Percentiles rank a stretch among this genome's conserved stretches.
Evolutionary conservation across 2,888 invertebrate species (phyloP).

Genomic region (Eugnorisma glareosa): DNA sequence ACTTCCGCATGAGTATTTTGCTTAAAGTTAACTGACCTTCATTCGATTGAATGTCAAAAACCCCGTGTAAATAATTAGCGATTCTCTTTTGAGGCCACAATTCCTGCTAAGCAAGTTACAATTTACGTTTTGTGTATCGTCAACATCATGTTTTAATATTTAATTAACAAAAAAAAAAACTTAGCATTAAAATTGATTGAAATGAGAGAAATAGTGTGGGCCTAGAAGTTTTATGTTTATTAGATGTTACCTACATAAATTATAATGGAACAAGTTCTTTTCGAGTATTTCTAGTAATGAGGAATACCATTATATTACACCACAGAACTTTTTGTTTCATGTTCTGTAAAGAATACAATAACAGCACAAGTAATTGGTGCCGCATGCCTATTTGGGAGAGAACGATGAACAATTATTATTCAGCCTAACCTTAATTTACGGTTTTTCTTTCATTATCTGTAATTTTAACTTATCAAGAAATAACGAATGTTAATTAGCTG

Average conservation of each 20-base stretch:
- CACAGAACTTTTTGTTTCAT: constrained; percentile 1
- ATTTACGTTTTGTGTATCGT: neutral
- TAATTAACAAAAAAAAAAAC: neutral
- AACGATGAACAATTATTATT: constrained; percentile 8
- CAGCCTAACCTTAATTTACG: constrained; percentile 17
- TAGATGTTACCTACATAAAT: neutral
- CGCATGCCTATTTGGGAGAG: constrained; percentile 21
- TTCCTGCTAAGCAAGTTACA: constrained; percentile 43
- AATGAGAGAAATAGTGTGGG: neutral
- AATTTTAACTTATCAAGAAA: constrained; percentile 30
- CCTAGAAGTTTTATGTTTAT: neutral
- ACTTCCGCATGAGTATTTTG: constrained; percentile 76
- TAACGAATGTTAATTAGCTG: constrained; percentile 34
- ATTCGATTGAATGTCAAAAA: constrained; percentile 70
- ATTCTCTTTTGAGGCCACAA: constrained; percentile 59
- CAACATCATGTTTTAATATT: neutral
- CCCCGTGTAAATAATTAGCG: constrained; percentile 64
- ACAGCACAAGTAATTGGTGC: constrained; percentile 7
- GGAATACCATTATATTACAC: neutral
- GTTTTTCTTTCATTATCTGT: constrained; percentile 16
- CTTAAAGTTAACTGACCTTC: constrained; percentile 81
- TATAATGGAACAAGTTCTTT: neutral
- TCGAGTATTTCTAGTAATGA: neutral
- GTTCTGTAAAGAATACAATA: constrained; percentile 6
- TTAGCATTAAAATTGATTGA: neutral